Evolutionary conservation across 2,888 invertebrate genomes (phyloP).

Genomic region (Automeris io): DNA sequence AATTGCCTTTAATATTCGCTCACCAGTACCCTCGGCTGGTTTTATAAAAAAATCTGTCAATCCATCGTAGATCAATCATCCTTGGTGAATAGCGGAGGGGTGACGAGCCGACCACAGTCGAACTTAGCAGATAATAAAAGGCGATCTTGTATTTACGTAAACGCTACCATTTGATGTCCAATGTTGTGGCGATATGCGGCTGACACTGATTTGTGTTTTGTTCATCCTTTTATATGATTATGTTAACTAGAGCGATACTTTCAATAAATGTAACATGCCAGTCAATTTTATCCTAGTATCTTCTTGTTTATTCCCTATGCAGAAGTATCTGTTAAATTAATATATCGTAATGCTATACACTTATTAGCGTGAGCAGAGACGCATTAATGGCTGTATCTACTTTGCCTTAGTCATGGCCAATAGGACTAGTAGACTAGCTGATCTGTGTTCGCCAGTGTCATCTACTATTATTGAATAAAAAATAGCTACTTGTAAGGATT

Average conservation of each 20-base stretch:
- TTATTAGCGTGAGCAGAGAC: too few species aligned
- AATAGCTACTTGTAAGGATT: too few species aligned
- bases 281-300: too few species aligned
- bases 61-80: constrained; percentile 75
- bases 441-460: too few species aligned
- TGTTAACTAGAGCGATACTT: constrained; percentile 16
- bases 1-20: constrained; percentile 76
- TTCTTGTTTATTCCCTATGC: too few species aligned
- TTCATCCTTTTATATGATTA: constrained; percentile 28
- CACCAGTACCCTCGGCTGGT: constrained; percentile 62
- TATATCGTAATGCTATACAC: too few species aligned
- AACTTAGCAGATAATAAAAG: constrained; percentile 69
- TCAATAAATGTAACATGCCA: too few species aligned
- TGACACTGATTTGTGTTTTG: constrained; percentile 49
- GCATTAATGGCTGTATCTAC: too few species aligned
- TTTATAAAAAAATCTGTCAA: constrained; percentile 74
- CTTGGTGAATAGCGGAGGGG: constrained; percentile 64
- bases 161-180: constrained; percentile 68
- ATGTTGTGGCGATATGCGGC: constrained; percentile 58
- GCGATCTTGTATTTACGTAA: constrained; percentile 71
- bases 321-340: too few species aligned
- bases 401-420: too few species aligned
- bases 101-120: constrained; percentile 61
- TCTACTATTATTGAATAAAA: too few species aligned
- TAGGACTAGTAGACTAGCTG: too few species aligned